Evolutionary conservation across 2,888 invertebrate genomes (phyloP).

Genomic region (Coenonympha arcania): DNA sequence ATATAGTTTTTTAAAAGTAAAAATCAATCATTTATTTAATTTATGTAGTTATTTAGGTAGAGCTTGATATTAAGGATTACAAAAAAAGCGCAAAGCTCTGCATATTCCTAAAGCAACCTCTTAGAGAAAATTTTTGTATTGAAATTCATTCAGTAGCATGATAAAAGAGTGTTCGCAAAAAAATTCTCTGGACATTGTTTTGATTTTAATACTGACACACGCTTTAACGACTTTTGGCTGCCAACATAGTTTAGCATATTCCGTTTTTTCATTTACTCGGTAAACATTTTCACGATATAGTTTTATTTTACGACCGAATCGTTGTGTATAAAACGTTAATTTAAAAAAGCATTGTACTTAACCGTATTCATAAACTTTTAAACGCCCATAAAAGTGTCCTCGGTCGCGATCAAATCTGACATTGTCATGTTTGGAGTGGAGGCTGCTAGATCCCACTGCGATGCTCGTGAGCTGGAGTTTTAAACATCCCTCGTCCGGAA

Average conservation of each 20-base stretch:
- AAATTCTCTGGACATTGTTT: conserved; percentile 10
- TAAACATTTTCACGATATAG: conserved; percentile 21
- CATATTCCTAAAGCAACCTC: too few species aligned
- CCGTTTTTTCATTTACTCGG: conserved; percentile 14
- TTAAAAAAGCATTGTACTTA: conserved; percentile 32
- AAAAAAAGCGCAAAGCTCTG: too few species aligned
- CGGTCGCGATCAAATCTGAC: conserved; percentile 52
- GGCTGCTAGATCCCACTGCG: conserved; percentile 44
- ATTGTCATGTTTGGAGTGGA: conserved; percentile 58
- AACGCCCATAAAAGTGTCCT: conserved; percentile 49
- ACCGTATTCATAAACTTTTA: conserved; percentile 53
- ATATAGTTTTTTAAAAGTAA: too few species aligned
- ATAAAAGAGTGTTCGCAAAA: conserved; percentile 3
- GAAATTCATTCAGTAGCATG: background rate
- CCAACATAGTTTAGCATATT: conserved; percentile 17
- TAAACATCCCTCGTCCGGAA: conserved; percentile 59
- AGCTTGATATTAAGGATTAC: too few species aligned
- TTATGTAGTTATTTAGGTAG: too few species aligned
- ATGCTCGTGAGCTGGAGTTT: conserved; percentile 48
- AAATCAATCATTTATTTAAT: too few species aligned
- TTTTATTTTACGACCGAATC: conserved; percentile 25
- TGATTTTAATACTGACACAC: conserved; percentile 16
- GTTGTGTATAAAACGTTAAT: conserved; percentile 27
- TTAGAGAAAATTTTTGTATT: background rate
- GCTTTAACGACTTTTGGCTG: conserved; percentile 12